These are phyloP conservation scores for Cyrtonyx montezumae DNA, from an alignment of 2,113 vertebrate genomes.

Conservation along the genomic window DNA sequence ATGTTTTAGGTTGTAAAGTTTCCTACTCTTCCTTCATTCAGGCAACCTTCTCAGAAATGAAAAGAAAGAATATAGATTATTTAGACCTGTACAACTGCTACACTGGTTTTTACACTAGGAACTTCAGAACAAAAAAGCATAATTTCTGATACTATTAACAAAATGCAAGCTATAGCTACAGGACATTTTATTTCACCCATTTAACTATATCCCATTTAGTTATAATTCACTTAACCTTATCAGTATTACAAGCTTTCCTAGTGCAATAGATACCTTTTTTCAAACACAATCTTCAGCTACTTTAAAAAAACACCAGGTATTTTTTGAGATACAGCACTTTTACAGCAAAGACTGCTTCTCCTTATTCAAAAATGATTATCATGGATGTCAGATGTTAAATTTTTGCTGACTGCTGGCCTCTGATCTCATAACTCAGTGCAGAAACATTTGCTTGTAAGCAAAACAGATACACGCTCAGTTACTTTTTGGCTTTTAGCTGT, in stretches of 20 bases:
- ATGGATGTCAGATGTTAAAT: neutral
- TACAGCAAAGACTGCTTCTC: neutral
- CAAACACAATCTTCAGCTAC: neutral
- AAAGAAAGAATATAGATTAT: fast-evolving
- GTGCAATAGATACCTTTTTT: neutral
- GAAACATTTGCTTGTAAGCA: constrained; percentile 20
- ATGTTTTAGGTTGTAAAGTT: neutral
- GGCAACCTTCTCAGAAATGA: neutral
- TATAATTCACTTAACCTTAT: constrained; percentile 5
- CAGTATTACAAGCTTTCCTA: neutral
- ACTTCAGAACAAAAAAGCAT: neutral
- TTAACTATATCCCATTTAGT: neutral
- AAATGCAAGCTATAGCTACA: constrained; percentile 10
- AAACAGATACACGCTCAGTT: neutral
- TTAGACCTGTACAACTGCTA: neutral
- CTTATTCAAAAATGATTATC: neutral
- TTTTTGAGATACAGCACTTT: neutral
- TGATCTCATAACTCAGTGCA: neutral
- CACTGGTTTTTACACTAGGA: neutral
- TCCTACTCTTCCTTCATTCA: neutral
- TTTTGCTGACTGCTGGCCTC: constrained; percentile 8
- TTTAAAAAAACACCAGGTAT: neutral
- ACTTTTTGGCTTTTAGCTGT: neutral
- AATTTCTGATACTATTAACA: neutral
- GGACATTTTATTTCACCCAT: neutral